These are phyloP conservation scores for Agrypnus murinus DNA, from an alignment of 2,888 invertebrate genomes.

Conservation along the genomic window DNA sequence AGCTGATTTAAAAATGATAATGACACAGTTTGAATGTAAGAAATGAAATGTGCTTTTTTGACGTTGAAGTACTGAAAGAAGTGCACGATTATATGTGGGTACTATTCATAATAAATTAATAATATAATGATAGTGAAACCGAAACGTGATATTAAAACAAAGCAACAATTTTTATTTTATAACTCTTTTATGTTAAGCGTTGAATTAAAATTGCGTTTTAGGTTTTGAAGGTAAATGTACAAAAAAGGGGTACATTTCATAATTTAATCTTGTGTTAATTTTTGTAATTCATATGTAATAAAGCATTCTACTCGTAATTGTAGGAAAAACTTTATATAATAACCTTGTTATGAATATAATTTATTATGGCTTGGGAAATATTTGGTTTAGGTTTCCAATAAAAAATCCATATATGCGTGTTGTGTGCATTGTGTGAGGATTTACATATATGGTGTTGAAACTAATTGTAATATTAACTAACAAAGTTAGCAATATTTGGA, in stretches of 20 bases:
- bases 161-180: no score
- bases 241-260: conserved; percentile 2
- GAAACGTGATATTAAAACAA: conserved; percentile 1
- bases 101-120: no score
- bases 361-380: not conserved
- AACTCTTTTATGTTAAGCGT: no score
- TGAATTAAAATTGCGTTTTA: no score
- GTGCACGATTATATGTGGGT: not conserved
- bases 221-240: no score
- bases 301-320: conserved; percentile 2
- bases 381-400: no score
- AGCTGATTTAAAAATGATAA: conserved; percentile 12
- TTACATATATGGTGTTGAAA: not conserved
- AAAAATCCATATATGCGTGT: no score
- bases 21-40: conserved; percentile 12
- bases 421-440: no score
- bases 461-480: conserved; percentile 4
- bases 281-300: not conserved
- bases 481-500: no score
- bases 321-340: not conserved
- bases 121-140: not conserved
- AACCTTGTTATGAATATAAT: conserved; percentile 21
- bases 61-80: not conserved
- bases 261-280: conserved; percentile 15
- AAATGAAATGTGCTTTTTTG: conserved; percentile 8